Evolutionary conservation across 2,888 invertebrate genomes (phyloP).

Genomic region (Xiphydria camelus): DNA sequence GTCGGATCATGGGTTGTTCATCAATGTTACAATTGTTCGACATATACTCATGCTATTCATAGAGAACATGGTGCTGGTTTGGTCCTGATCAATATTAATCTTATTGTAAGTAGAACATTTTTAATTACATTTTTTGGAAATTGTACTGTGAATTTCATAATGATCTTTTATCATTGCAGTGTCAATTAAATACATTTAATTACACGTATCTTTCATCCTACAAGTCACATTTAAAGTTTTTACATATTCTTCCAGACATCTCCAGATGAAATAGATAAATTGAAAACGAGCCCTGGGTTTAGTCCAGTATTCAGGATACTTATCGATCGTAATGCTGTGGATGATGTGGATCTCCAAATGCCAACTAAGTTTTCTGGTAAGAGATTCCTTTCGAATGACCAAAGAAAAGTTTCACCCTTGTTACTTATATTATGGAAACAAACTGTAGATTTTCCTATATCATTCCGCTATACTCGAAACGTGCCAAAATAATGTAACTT

Average conservation of each 20-base stretch:
- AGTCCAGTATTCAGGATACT: conserved; percentile 75
- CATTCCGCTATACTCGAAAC: too few relatives aligned
- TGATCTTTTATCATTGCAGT: too few relatives aligned
- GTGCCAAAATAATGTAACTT: too few relatives aligned
- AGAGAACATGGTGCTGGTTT: conserved; percentile 61
- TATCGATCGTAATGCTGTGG: conserved; percentile 63
- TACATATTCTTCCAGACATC: conserved; percentile 61
- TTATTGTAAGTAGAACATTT: conserved; percentile 62
- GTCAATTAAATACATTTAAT: too few relatives aligned
- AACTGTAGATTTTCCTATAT: too few relatives aligned
- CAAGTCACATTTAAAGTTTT: too few relatives aligned
- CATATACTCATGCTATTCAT: conserved; percentile 67
- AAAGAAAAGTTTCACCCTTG: too few relatives aligned
- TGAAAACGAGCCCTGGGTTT: conserved; percentile 68
- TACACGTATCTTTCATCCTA: too few relatives aligned
- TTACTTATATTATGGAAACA: too few relatives aligned
- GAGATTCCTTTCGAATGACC: too few relatives aligned
- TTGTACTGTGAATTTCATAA: too few relatives aligned
- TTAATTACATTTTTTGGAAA: conserved; percentile 1
- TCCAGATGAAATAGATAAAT: conserved; percentile 63
- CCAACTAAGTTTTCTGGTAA: conserved; percentile 51
- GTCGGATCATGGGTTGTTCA: conserved; percentile 67
- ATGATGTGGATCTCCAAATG: conserved; percentile 56
- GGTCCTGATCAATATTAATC: conserved; percentile 63
- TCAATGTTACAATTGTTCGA: conserved; percentile 68